Base-by-base conservation (phyloP, 2,888 invertebrate species). In the Drosophila mettleri region DNA sequence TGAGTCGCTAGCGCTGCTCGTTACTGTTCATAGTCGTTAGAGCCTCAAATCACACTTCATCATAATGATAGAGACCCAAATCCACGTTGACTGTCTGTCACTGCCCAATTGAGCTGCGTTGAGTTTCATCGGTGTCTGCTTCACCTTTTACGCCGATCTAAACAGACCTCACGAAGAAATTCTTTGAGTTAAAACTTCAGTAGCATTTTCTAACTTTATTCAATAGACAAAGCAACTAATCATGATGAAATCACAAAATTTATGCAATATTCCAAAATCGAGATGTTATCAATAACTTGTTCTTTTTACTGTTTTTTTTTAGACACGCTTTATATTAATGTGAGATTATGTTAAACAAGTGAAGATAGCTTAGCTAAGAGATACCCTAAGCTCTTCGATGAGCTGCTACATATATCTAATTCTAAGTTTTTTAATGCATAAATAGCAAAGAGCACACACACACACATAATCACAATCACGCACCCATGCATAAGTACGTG, bases 241-340 rank as follows among this genome's bases (percentile, higher is more conserved):
- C 41, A 24, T 9, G 22, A 43, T 43, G 14, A 43, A 43, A 43
- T 43, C 24, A 16, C 43, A 45, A 27, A 27, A 27, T 45, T 27
- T 45, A 45, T 45, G 24, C n/a, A 45, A 45, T 45, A 45, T 45
- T 45, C 43, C 10, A 27, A 16, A 24, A 6, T 3, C 12, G n/a
- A 31, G 43, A 45, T 27, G 1, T 45, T 45, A 45, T 45, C 43
- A 6, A n/a, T 0, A 43, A 27, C 43, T 43, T 16, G n/a, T n/a
- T n/a, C n/a, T n/a, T n/a, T n/a, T n/a, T n/a, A n/a, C n/a, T n/a
- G n/a, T 3, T 22, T 12, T 41, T 41, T 16, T 2, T 0, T 16
- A 16, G 24, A 27, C 16, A 27, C 24, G 24, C 43, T 24, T 24
- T 24, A 16, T 1, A 5, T 43, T n/a, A n/a, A 24, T n/a, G 8